Evolutionary conservation across 2,797 vertebrate species (phyloP).

Genomic region (Molothrus ater): DNA sequence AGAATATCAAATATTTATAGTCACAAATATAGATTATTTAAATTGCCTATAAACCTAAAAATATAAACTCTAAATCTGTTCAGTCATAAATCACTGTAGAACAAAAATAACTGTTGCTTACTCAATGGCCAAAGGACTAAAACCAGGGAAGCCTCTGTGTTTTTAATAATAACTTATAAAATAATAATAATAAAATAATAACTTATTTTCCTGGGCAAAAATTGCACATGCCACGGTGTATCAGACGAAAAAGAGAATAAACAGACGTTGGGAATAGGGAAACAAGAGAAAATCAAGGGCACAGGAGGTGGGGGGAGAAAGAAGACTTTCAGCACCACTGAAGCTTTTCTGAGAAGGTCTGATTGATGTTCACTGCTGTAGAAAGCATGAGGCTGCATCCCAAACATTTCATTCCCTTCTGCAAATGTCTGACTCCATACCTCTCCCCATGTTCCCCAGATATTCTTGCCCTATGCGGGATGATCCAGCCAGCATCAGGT

Average conservation of each 20-base stretch:
- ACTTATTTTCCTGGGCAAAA: constrained; percentile 64
- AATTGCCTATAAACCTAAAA: constrained; percentile 46
- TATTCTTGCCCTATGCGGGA: constrained; percentile 19
- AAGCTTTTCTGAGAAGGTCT: constrained; percentile 78
- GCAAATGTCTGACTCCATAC: constrained; percentile 57
- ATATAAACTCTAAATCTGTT: constrained; percentile 43
- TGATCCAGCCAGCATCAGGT: constrained; percentile 61
- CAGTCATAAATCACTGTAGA: constrained; percentile 37
- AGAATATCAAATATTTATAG: not conserved
- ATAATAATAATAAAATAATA: too few species aligned
- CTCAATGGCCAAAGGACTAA: not conserved
- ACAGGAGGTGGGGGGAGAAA: accelerated
- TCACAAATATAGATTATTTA: constrained; percentile 18
- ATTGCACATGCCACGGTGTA: not conserved
- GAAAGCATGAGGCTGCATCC: constrained; percentile 63
- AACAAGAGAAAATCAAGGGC: not conserved
- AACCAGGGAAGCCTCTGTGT: constrained; percentile 48
- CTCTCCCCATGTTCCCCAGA: constrained; percentile 67
- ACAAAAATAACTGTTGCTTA: constrained; percentile 44
- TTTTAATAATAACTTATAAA: too few species aligned
- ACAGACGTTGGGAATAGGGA: constrained; percentile 1
- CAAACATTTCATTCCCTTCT: constrained; percentile 74
- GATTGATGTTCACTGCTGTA: constrained; percentile 77
- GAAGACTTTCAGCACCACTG: constrained; percentile 40
- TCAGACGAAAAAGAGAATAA: not conserved